Conservation (phyloP, 2,888 invertebrate genomes). For the Zhuqinia jingwanae region DNA sequence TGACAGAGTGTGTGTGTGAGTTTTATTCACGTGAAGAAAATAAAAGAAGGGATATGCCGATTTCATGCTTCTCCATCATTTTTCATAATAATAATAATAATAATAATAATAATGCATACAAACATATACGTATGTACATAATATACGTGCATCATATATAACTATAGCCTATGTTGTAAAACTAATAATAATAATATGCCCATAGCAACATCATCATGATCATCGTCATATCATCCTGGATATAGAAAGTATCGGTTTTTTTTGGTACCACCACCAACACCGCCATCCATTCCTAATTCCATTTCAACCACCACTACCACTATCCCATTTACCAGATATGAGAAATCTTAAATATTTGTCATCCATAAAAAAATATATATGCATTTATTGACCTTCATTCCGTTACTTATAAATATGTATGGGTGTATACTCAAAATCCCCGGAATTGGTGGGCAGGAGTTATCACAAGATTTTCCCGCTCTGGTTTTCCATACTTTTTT, state of each 20-base stretch:
- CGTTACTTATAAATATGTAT: too few species aligned
- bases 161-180: too few species aligned
- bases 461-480: too few species aligned
- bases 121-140: neutral
- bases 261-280: neutral
- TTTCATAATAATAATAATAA: constrained; percentile 69
- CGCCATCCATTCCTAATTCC: constrained; percentile 61
- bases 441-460: too few species aligned
- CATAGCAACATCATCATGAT: neutral
- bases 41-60: constrained; percentile 76
- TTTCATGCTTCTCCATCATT: constrained; percentile 78
- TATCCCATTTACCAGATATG: constrained; percentile 12
- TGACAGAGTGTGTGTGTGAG: constrained; percentile 26
- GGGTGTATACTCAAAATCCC: too few species aligned
- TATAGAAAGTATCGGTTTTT: constrained; percentile 26
- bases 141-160: too few species aligned
- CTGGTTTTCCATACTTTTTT: neutral
- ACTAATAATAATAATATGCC: neutral
- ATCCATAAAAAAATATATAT: too few species aligned
- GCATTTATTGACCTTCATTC: too few species aligned
- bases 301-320: constrained; percentile 35
- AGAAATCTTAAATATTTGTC: neutral
- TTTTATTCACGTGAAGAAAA: neutral
- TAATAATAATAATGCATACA: neutral
- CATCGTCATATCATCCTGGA: too few species aligned